Base-by-base conservation (phyloP, 1,140 invertebrate species). In the Temnothorax curvispinosus region DNA sequence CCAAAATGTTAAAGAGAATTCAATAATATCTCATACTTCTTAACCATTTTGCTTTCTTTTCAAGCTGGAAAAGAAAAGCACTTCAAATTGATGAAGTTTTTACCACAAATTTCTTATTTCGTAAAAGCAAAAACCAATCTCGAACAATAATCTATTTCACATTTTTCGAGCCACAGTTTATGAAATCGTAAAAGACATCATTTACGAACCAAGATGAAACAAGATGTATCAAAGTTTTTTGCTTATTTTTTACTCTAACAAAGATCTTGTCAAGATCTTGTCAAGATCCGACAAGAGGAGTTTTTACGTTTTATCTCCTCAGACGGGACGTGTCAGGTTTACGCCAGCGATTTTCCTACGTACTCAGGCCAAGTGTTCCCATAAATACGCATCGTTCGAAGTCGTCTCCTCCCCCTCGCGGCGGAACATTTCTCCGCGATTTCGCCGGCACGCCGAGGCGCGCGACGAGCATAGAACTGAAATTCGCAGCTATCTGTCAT, bases 241-340 rank as follows among this genome's bases (percentile, higher is more conserved):
- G 41, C 27, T 64, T n/a, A 35, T 13, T 47, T 77, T 62, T 77
- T 47, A 64, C 11, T n/a, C 27, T 18, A 44, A 77, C 75, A 47
- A 64, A 77, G 64, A 50, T 71, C 41, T 50, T 27, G 41, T 50
- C 13, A 13, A 54, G 13, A 52, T 75, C 54, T 50, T 27, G 41
- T 50, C 13, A 13, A 54, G 13, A 52, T 75, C 54, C 38, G 60
- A 18, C 35, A 72, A 58, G 32, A 78, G 3, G 58, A n/a, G 67
- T 71, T 81, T 92, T 91, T 88, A 89, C 90, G 92, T 90, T 88
- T 75, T 86, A 81, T 27, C 44, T 90, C 27, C 65, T 67, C n/a
- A 72, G 47, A 85, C 77, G 5, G 47, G 81, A 85, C 88, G 82
- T 91, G 88, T 91, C 92, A 88, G 47, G 81, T 88, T 92, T 91